Base-by-base conservation (phyloP, 1,140 invertebrate genomes). In the Planococcus citri region DNA sequence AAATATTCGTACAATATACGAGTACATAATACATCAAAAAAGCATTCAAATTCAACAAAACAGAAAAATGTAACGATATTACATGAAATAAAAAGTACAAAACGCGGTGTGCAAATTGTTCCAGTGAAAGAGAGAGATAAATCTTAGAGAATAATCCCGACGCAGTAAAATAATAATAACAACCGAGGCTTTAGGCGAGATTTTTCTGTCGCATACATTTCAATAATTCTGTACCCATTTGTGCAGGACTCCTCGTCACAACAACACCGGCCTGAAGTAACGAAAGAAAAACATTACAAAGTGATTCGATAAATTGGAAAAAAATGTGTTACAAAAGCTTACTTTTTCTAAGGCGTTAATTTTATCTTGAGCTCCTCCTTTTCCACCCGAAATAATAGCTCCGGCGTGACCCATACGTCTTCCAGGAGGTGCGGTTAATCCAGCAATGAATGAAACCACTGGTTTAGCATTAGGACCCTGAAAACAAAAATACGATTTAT, bases 361-460 rank as follows among this genome's bases (percentile, higher is more conserved):
- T 83, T 99, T 99, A 76, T 97, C 96, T 80, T 94, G 88, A 73
- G 95, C 97, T 70, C 94, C 95, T 72, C 97, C 97, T 81, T 98
- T 98, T 37, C 96, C 97, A 25, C 97, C 96, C 22, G 95, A 94
- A 79, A 99, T 99, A 75, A 99, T 99, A 74, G 97, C 97, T 74
- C 97, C 97, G 73, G 97, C 97, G 78, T 99, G 97, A 58, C 97
- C 97, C 97, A 99, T 99, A 77, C 97, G 83, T 75, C 97, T 83
- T 24, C 97, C 97, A 70, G 96, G 95, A 25, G 97, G 97, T 67
- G 97, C 97, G 12, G 97, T 98, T 38, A 98, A 78, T 67, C 97
- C 97, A 76, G 97, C 97, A 81, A 99, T 99, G 78, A 99, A 99
- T 6, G 95, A 95, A 14, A 98, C 96, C n/a, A 99, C 95, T 69